Percentiles rank a stretch among this genome's conserved stretches.
phyloP scores from a whole-genome alignment of 2,888 invertebrate species.

The Ectemnius cavifrons region DNA sequence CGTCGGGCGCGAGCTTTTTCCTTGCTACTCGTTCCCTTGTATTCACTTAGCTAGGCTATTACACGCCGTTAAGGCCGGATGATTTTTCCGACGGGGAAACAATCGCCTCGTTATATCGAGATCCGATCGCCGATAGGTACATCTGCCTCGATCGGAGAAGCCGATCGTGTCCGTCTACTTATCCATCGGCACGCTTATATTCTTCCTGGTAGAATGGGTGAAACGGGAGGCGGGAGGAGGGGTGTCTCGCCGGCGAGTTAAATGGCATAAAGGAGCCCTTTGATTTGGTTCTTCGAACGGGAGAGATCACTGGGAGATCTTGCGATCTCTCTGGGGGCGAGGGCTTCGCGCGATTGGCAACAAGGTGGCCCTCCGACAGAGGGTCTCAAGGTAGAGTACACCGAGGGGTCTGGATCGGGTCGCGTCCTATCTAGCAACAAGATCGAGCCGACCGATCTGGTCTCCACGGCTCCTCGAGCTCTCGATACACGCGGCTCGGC shows the following conservation, averaged over 20 bases:
- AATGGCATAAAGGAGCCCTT: slow-evolving; percentile 10
- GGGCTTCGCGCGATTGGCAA: slow-evolving; percentile 11
- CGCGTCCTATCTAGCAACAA: slow-evolving; percentile 55
- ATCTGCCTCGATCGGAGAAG: not conserved
- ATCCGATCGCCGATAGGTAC: not conserved
- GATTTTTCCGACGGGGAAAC: slow-evolving; percentile 2
- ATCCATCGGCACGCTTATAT: not conserved
- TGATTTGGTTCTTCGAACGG: not conserved
- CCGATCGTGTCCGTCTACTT: slow-evolving; percentile 2
- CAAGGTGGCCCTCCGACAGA: slow-evolving; percentile 42
- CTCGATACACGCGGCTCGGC: slow-evolving; percentile 53
- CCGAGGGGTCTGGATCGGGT: slow-evolving; percentile 52
- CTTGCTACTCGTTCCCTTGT: slow-evolving; percentile 10
- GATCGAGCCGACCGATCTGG: slow-evolving; percentile 58
- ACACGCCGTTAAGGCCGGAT: not conserved
- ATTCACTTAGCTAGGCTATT: not conserved
- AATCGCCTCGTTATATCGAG: slow-evolving; percentile 7
- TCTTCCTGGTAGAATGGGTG: not conserved
- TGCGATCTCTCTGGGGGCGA: slow-evolving; percentile 14
- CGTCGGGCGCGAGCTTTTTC: slow-evolving; percentile 1
- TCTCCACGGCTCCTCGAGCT: slow-evolving; percentile 27
- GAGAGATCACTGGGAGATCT: slow-evolving; percentile 5
- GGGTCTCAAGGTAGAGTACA: slow-evolving; percentile 44
- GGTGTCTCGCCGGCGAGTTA: not conserved
- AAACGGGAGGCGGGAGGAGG: not conserved